phyloP scores from a whole-genome alignment of 2,888 invertebrate species.

The Trachelus troglodyta region DNA sequence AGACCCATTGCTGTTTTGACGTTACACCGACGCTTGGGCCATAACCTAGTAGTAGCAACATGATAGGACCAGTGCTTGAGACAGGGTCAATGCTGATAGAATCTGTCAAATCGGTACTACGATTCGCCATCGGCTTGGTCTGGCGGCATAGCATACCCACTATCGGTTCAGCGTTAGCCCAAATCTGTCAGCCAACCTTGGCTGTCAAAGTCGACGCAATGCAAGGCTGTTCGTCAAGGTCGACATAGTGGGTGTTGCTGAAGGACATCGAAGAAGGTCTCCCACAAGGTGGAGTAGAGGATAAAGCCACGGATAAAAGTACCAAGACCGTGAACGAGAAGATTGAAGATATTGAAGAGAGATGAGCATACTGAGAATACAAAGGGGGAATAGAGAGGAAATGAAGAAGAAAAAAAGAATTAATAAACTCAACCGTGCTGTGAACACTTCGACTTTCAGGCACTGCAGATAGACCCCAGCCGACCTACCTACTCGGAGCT shows the following conservation, averaged over 20 bases:
- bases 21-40: too few species aligned
- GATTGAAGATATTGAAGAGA: constrained; percentile 3
- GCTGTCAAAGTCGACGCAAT: too few species aligned
- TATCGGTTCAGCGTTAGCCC: too few species aligned
- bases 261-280: constrained; percentile 59
- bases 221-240: too few species aligned
- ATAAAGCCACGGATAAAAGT: constrained; percentile 16
- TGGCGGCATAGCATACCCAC: too few species aligned
- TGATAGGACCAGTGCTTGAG: too few species aligned
- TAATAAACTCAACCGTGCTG: constrained; percentile 45
- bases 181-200: too few species aligned
- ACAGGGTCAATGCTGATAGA: too few species aligned
- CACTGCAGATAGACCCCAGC: constrained; percentile 27
- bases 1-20: too few species aligned
- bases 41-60: too few species aligned
- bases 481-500: not conserved
- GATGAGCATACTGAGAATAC: not conserved
- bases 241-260: constrained; percentile 35
- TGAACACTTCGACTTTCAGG: constrained; percentile 50
- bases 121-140: too few species aligned
- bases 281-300: constrained; percentile 25
- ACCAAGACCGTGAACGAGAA: constrained; percentile 13
- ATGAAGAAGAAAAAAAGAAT: constrained; percentile 14
- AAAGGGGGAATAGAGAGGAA: not conserved
- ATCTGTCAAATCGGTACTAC: too few species aligned